Base-by-base conservation (phyloP, 2,888 invertebrate species). In the Auanema sp. region DNA sequence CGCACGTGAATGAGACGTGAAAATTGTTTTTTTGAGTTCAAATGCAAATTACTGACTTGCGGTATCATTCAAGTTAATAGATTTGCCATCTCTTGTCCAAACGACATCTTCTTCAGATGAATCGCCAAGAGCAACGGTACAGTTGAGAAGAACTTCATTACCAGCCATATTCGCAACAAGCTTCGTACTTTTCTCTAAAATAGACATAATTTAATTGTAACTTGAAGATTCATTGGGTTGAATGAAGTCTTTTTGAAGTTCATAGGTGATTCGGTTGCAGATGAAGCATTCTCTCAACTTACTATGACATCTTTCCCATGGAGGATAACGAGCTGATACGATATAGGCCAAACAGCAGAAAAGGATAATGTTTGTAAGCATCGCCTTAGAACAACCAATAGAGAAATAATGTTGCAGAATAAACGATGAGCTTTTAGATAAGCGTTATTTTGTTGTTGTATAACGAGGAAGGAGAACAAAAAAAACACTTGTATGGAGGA, bases 151-250 rank as follows among this genome's bases (percentile, higher is more conserved):
- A 25, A 81, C 68, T 42, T 76, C 72, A 49, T 71, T 71, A 10
- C 80, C 79, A 16, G 74, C 71, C 74, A 81, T 75, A 50, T 71
- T 72, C 3, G 78, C 76, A 68, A 72, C 66, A 47, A 81, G 66
- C 55, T 71, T 68, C 5, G 79, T 66, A 3, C 69, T 66, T 64
- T 72, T 72, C 61, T 79, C 79, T 80, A 63, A 49, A 77, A 71
- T 21, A 8, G 5, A 40, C 14, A 18, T 14, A 23, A 56, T 14
- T 2, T 40, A 11, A 49, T 47, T 18, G 16, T 33, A 33, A n/a
- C 42, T 4, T n/a, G n/a, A n/a, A n/a, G n/a, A n/a, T n/a, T 64
- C 18, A 47, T 51, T 52, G 49, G 47, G 24, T 49, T 1, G 25
- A 14, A 1, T 58, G 14, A 47, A n/a, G 16, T 16, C 50, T 51